Percentiles rank a stretch among this genome's conserved stretches.
phyloP scores from a whole-genome alignment of 2,888 invertebrate species.

The Bimastos eiseni region DNA sequence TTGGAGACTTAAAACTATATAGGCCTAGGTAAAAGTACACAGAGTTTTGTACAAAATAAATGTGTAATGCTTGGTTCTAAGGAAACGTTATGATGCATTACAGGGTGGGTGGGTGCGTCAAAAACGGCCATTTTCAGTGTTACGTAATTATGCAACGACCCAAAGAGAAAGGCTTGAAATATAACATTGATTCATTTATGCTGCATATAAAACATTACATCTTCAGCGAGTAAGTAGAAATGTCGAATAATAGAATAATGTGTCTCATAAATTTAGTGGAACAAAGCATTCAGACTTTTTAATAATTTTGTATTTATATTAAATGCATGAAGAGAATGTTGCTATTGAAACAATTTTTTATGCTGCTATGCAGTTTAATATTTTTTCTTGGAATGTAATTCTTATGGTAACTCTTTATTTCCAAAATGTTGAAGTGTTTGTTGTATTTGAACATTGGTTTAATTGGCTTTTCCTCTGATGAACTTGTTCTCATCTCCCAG shows the following conservation, averaged over 20 bases:
- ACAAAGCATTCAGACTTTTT: neutral
- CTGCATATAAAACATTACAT: no score
- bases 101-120: no score
- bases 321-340: neutral
- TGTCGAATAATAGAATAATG: neutral
- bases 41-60: no score
- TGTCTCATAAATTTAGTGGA: constrained; percentile 5
- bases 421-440: neutral
- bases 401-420: neutral
- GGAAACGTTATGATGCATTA: no score
- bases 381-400: neutral
- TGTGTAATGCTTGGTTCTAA: no score
- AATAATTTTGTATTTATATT: neutral
- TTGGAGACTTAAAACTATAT: no score
- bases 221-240: neutral
- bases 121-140: no score
- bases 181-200: neutral
- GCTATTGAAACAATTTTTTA: neutral
- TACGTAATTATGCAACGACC: no score
- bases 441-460: neutral
- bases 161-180: neutral
- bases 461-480: neutral
- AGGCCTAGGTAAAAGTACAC: no score
- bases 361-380: neutral
- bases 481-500: neutral